These are phyloP conservation scores for Epinotia nisella DNA, from an alignment of 2,888 invertebrate species.

Conservation along the genomic window DNA sequence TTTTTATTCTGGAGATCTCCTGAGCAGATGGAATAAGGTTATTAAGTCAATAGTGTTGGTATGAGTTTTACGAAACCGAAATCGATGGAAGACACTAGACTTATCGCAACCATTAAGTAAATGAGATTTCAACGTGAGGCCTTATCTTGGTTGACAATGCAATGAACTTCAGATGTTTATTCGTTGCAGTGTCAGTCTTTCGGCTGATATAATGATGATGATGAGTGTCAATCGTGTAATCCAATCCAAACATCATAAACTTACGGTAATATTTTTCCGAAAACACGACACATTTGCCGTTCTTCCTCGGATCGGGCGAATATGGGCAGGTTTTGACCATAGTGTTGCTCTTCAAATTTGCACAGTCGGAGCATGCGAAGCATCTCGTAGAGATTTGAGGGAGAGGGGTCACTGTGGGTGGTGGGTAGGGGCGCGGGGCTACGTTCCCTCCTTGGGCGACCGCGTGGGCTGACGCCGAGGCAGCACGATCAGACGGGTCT, in stretches of 20 bases:
- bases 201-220: too few relatives aligned
- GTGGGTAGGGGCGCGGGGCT: constrained; percentile 16
- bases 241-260: constrained; percentile 46
- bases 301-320: constrained; percentile 53
- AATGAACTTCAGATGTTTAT: too few relatives aligned
- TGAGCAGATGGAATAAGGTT: too few relatives aligned
- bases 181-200: too few relatives aligned
- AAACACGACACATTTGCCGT: constrained; percentile 65
- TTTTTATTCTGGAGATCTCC: too few relatives aligned
- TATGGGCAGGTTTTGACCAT: constrained; percentile 59
- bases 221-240: too few relatives aligned
- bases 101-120: too few relatives aligned
- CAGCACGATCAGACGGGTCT: neutral
- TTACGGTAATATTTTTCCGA: constrained; percentile 66
- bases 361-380: constrained; percentile 67
- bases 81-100: too few relatives aligned
- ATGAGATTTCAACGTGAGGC: too few relatives aligned
- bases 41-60: too few relatives aligned
- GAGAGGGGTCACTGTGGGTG: neutral
- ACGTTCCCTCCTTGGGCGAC: neutral
- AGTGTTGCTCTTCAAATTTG: constrained; percentile 53
- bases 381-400: constrained; percentile 54
- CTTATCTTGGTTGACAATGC: too few relatives aligned
- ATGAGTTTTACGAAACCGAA: too few relatives aligned
- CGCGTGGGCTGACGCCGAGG: constrained; percentile 32